Evolutionary conservation across 2,888 invertebrate species (phyloP).

Genomic region (Clusia tigrina): DNA sequence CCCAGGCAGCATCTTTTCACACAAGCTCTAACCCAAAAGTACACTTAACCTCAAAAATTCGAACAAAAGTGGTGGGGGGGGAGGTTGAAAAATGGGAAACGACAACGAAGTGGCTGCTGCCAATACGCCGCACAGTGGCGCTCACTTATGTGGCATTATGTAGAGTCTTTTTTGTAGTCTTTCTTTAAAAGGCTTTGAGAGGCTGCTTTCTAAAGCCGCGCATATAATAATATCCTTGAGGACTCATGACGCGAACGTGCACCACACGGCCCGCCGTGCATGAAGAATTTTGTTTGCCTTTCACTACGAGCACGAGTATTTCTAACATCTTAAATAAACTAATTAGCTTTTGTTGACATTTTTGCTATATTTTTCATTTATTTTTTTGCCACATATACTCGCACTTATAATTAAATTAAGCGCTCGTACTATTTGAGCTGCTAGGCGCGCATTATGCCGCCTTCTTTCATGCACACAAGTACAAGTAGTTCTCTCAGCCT

Average conservation of each 20-base stretch:
- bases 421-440: background rate
- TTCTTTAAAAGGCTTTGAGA: background rate
- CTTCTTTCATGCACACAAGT: background rate
- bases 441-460: background rate
- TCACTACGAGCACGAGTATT: too few species aligned
- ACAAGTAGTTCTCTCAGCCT: background rate
- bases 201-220: background rate
- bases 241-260: too few species aligned
- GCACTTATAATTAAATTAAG: constrained; percentile 12
- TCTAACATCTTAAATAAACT: constrained; percentile 49
- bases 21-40: constrained; percentile 49
- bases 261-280: too few species aligned
- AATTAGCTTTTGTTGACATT: constrained; percentile 39
- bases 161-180: background rate
- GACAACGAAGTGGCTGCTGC: background rate
- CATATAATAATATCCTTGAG: too few species aligned
- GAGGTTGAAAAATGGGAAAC: background rate
- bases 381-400: background rate
- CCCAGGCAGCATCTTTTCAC: constrained; percentile 50
- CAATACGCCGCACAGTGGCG: background rate
- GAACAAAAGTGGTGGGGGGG: constrained; percentile 25
- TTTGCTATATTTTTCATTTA: constrained; percentile 1
- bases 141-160: background rate
- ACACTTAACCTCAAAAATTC: constrained; percentile 57
- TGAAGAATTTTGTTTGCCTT: constrained; percentile 2